phyloP scores from a whole-genome alignment of 2,888 invertebrate genomes.

The Dryobota labecula region DNA sequence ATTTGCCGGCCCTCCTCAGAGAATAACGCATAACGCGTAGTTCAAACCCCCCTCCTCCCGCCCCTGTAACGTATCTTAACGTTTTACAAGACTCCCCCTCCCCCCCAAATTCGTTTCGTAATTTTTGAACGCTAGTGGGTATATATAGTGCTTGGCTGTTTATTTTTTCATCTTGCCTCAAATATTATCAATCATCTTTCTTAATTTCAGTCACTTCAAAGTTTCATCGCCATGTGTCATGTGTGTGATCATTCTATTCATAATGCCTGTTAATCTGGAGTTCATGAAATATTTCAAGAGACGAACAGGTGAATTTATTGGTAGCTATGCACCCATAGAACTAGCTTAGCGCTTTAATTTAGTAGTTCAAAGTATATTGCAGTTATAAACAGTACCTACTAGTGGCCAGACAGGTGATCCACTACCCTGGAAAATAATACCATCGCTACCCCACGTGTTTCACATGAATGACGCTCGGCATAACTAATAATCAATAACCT shows the following conservation, averaged over 20 bases:
- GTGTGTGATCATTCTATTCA: slow-evolving; percentile 74
- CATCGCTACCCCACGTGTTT: neutral
- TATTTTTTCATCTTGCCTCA: no score
- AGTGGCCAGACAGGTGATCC: neutral
- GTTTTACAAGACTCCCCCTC: no score
- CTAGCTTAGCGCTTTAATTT: neutral
- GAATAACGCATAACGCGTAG: no score
- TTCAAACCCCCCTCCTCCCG: no score
- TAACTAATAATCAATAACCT: slow-evolving; percentile 51
- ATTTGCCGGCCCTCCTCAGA: no score
- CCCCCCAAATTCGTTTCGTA: no score
- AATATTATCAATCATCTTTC: neutral
- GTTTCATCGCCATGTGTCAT: slow-evolving; percentile 74
- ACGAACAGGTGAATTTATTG: slow-evolving; percentile 65
- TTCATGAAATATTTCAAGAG: slow-evolving; percentile 75
- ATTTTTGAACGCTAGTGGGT: no score
- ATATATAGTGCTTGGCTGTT: no score
- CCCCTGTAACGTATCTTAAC: no score
- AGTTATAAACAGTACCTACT: neutral
- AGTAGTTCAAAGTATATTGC: neutral
- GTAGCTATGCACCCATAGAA: neutral
- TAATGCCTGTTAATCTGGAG: slow-evolving; percentile 74
- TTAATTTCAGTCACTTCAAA: slow-evolving; percentile 70
- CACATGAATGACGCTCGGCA: slow-evolving; percentile 20
- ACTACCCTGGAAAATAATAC: neutral